These are phyloP conservation scores for Euspilapteryx auroguttella DNA, from an alignment of 2,888 invertebrate species.

Conservation along the genomic window DNA sequence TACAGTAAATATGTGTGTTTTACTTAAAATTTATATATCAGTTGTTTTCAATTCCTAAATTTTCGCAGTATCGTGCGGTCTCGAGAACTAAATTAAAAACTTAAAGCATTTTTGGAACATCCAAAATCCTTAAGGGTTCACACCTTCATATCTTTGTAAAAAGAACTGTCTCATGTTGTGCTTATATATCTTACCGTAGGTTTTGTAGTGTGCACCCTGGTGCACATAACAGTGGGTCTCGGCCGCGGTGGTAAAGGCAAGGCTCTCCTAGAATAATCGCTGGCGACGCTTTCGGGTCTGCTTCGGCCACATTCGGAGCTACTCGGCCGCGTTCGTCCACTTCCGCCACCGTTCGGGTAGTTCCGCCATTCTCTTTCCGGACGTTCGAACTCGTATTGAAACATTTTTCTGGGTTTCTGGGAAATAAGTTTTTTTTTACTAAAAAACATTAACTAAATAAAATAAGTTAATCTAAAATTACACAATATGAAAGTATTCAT, in stretches of 20 bases:
- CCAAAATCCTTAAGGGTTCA: too few species aligned
- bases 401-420: slow-evolving; percentile 22
- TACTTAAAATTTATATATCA: too few species aligned
- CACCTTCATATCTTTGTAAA: too few species aligned
- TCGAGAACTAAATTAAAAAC: too few species aligned
- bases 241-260: slow-evolving; percentile 35
- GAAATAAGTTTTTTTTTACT: neutral
- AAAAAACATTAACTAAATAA: too few species aligned
- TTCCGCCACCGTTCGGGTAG: slow-evolving; percentile 3
- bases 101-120: too few species aligned
- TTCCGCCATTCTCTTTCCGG: slow-evolving; percentile 21
- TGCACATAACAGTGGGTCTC: slow-evolving; percentile 20
- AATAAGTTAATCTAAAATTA: too few species aligned
- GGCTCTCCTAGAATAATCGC: slow-evolving; percentile 8
- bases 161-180: too few species aligned
- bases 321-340: slow-evolving; percentile 10
- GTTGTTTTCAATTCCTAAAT: too few species aligned
- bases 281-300: slow-evolving; percentile 12
- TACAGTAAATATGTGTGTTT: too few species aligned
- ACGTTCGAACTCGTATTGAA: slow-evolving; percentile 43
- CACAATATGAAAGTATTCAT: too few species aligned
- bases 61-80: too few species aligned
- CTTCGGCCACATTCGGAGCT: slow-evolving; percentile 4
- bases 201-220: slow-evolving; percentile 21
- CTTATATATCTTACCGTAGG: slow-evolving; percentile 34